A percentile compares a stretch with the other conserved stretches of the same genome.
These are phyloP conservation scores for Astreopora myriophthalma DNA, from an alignment of 64 coral and sea anemone genomes.

Conservation along the genomic window DNA sequence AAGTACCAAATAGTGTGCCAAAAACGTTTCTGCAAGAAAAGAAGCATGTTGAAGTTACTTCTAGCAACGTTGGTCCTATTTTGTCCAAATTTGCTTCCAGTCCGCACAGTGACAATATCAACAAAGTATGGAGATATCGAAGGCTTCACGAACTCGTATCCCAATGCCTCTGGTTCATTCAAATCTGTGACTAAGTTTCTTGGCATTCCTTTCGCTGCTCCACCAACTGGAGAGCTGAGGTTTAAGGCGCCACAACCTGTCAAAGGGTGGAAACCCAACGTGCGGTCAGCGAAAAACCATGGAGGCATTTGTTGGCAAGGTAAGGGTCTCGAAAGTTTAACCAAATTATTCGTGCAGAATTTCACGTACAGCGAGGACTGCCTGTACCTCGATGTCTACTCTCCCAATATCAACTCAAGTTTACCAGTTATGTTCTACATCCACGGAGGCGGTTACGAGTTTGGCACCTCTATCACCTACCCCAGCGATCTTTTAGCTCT, in stretches of 20 bases:
- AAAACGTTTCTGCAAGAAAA: too few species aligned
- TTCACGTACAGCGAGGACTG: background rate
- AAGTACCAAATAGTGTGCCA: too few species aligned
- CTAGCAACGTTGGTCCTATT: too few species aligned
- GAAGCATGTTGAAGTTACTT: too few species aligned
- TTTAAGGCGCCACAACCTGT: background rate
- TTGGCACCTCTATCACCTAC: background rate
- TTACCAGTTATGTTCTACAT: constrained; percentile 37
- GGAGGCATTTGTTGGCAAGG: constrained; percentile 29
- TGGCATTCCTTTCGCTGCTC: constrained; percentile 32
- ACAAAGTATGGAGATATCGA: background rate
- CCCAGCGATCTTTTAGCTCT: constrained; percentile 36
- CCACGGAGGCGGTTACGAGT: background rate
- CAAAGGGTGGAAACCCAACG: constrained; percentile 5
- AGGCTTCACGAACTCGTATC: background rate
- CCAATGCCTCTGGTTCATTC: background rate
- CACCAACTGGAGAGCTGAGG: constrained; percentile 5
- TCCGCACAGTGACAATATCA: background rate
- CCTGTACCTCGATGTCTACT: too few species aligned
- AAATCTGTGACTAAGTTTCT: constrained; percentile 11
- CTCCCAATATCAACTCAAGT: background rate
- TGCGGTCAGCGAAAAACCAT: background rate
- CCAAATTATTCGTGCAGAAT: background rate
- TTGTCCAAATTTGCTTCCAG: too few species aligned
- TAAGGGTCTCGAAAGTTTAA: background rate